Base-by-base conservation (phyloP, 1,140 invertebrate genomes). In the Pseudomyrmex cubaensis region DNA sequence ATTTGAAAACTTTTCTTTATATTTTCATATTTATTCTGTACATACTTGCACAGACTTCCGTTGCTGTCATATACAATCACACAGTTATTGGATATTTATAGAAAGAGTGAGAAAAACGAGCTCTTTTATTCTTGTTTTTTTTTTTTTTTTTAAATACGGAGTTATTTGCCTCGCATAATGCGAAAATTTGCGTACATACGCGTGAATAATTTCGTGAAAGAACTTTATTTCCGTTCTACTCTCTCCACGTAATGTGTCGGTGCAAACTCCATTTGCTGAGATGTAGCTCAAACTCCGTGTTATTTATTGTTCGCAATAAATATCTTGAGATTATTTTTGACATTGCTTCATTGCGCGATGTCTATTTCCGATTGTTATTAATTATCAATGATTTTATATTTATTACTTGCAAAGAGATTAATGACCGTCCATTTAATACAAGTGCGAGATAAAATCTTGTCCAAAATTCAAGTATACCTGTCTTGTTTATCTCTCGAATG, bases 401-500 rank as follows among this genome's bases (percentile, higher is more conserved):
- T 54, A 52, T 54, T 7, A 25, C 1, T 52, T 9, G 20, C 20
- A 3, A 25, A 69, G 13, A 69, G 35, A 35, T 35, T 35, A 35
- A 25, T 25, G 35, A 64, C 46, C 13, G 54, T 25, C 20, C 9
- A 25, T 67, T n/a, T 57, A 56, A 78, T 17, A 20, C 12, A 17
- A 57, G 5, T 17, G 57, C 54, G n/a, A 66, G n/a, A 66, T 54
- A 35, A 69, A 78, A 78, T 57, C 20, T 57, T 25, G 35, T 69
- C 44, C 15, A 57, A 69, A 78, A 78, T 78, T 78, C 64, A 69
- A 69, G 64, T 69, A 69, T 22, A 25, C 44, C 15, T 69, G 46
- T 69, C 63, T 78, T 78, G 64, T 69, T 69, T 78, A 78, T 78
- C 64, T 69, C 52, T 69, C 20, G 64, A 78, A 78, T 78, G 54